A percentile compares a stretch with the other conserved stretches of the same genome.
These are phyloP conservation scores for Engystomops pustulosus DNA, from an alignment of 2,113 vertebrate species.

Conservation along the genomic window DNA sequence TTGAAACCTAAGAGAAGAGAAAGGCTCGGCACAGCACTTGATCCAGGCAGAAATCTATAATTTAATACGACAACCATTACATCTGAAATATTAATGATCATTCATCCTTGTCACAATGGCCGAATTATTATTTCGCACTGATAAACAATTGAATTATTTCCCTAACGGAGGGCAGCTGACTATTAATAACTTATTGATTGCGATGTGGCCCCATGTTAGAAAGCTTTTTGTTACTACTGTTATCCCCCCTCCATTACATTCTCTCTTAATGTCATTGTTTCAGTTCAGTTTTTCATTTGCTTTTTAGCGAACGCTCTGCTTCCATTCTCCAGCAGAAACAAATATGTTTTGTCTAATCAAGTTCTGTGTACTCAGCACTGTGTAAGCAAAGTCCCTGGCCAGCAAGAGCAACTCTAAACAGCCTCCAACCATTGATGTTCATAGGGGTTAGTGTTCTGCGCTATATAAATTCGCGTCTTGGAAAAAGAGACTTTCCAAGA, in stretches of 20 bases:
- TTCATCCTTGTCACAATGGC: neutral
- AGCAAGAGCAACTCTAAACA: constrained; percentile 27
- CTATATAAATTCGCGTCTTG: constrained; percentile 27
- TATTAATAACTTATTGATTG: neutral
- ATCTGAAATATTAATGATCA: constrained; percentile 5
- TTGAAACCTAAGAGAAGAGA: neutral
- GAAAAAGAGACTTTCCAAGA: constrained; percentile 12
- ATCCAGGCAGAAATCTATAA: neutral
- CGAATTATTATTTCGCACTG: neutral
- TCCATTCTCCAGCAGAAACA: constrained; percentile 38
- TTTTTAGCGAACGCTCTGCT: constrained; percentile 18
- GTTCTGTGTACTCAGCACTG: constrained; percentile 37
- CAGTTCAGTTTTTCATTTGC: constrained; percentile 13
- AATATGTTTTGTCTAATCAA: constrained; percentile 39
- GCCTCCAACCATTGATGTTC: constrained; percentile 32
- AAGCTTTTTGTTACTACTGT: neutral
- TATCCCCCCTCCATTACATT: neutral
- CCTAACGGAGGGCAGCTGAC: too few relatives aligned
- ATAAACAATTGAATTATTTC: neutral
- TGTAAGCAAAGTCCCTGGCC: constrained; percentile 39
- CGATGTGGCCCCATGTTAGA: too few relatives aligned
- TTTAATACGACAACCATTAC: neutral
- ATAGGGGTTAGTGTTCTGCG: constrained; percentile 5
- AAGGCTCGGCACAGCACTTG: neutral
- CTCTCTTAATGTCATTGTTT: constrained; percentile 15